Percentiles rank a stretch among this genome's conserved stretches.
Conservation (phyloP, 2,113 vertebrate genomes). For the Orthonyx spaldingii region DNA sequence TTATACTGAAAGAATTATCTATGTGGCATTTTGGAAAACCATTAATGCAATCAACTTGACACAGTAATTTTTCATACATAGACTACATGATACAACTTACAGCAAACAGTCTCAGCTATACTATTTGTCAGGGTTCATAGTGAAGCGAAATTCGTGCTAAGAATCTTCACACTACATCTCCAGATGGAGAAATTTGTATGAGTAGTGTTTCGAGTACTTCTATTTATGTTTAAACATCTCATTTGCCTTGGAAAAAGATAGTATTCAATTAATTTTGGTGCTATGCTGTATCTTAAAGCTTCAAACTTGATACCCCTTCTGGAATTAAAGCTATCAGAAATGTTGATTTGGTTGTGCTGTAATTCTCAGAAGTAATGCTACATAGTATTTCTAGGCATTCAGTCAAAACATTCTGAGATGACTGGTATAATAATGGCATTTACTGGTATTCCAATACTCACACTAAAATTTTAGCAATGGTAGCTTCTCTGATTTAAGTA, state of each 20-base stretch:
- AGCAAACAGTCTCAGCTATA: not conserved
- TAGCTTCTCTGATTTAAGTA: not conserved
- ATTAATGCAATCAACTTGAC: not conserved
- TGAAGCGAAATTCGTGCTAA: not conserved
- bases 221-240: not conserved
- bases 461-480: not conserved
- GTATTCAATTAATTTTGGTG: not conserved
- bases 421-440: not conserved
- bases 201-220: not conserved
- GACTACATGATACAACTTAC: not conserved
- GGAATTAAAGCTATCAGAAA: not conserved
- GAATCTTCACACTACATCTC: not conserved
- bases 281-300: not conserved
- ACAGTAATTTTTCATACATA: not conserved
- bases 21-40: not conserved
- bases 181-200: not conserved
- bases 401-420: not conserved
- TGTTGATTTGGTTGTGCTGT: not conserved
- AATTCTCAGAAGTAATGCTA: not conserved
- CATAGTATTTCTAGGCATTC: not conserved
- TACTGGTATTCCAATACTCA: not conserved
- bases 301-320: not conserved
- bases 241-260: not conserved
- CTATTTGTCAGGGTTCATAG: not conserved
- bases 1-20: not conserved